Conservation (phyloP, 2,797 vertebrate species). For the Tragelaphus oryx region DNA sequence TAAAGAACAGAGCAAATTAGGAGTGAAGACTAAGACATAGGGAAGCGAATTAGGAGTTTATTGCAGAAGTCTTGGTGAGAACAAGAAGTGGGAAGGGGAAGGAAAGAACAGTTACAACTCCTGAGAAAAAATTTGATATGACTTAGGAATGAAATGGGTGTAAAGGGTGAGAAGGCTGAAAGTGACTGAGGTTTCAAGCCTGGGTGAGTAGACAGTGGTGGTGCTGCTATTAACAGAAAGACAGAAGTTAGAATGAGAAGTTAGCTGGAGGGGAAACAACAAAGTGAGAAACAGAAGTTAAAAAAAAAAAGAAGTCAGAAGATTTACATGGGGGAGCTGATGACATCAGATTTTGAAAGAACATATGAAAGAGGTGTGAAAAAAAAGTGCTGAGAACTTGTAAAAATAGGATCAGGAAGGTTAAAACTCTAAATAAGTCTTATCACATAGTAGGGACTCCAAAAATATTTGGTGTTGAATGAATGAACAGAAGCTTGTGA, state of each 20-base stretch:
- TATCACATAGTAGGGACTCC: neutral
- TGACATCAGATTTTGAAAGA: conserved; percentile 13
- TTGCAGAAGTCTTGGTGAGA: neutral
- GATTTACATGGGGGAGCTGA: neutral
- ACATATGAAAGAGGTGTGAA: neutral
- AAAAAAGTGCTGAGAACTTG: neutral
- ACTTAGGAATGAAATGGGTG: neutral
- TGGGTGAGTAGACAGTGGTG: neutral
- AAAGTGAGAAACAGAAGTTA: neutral
- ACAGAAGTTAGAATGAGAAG: conserved; percentile 61
- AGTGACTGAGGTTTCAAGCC: conserved; percentile 64
- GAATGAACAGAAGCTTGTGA: conserved; percentile 4
- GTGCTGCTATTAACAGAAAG: conserved; percentile 63
- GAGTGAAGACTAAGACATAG: neutral
- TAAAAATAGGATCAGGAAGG: neutral
- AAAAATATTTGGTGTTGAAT: neutral
- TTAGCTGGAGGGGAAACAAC: neutral
- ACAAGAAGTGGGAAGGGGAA: neutral
- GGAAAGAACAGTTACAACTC: neutral
- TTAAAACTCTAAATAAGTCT: neutral
- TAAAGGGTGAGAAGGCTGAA: neutral
- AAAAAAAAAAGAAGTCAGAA: neutral
- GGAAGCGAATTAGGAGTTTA: conserved; percentile 7
- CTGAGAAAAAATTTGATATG: neutral
- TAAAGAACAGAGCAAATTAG: neutral